Base-by-base conservation (phyloP, 2,888 invertebrate genomes). In the Ochropleura leucogaster region DNA sequence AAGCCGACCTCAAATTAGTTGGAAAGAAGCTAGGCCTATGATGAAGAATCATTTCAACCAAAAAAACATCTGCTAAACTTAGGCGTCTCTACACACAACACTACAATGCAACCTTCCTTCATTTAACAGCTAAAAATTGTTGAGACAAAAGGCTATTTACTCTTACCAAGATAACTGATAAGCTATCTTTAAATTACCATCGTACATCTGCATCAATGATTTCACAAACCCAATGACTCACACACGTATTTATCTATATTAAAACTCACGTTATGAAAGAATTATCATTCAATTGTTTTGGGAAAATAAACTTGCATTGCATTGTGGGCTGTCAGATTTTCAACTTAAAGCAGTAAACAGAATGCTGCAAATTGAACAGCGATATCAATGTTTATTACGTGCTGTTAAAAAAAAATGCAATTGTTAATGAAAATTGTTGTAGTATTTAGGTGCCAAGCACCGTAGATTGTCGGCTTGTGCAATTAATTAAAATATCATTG, bases 391-490 rank as follows among this genome's bases (percentile, higher is more conserved):
- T 62, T 30, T 30, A 14, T 7, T 44, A 9, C 14, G n/a, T 44
- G 30, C 30, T 2, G 1, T 30, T 30, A 30, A 30, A 2, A n/a
- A n/a, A n/a, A n/a, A n/a, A n/a, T n/a, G n/a, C n/a, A n/a, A 2
- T 30, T 30, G 1, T 30, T 30, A 30, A 49, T 46, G 49, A 20
- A 77, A 74, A 68, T 40, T 18, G 10, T 60, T 46, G 77, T 51
- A 51, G 0, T 66, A 51, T 18, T 18, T 59, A 74, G 30, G 77
- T 74, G 74, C 74, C 49, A 59, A 57, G 74, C 67, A 59, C 57
- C 40, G 10, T 63, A 51, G 44, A 5, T 59, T 30, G 40, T 76
- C 16, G 0, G 40, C n/a, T 77, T 20, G 57, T 74, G 77, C 49
- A 66, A 77, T 77, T 66, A 4, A 40, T 16, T 30, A 9, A 12